A percentile compares a stretch with the other conserved stretches of the same genome.
Evolutionary conservation across 2,113 vertebrate genomes (phyloP).

Genomic region (Paratilapia polleni): DNA sequence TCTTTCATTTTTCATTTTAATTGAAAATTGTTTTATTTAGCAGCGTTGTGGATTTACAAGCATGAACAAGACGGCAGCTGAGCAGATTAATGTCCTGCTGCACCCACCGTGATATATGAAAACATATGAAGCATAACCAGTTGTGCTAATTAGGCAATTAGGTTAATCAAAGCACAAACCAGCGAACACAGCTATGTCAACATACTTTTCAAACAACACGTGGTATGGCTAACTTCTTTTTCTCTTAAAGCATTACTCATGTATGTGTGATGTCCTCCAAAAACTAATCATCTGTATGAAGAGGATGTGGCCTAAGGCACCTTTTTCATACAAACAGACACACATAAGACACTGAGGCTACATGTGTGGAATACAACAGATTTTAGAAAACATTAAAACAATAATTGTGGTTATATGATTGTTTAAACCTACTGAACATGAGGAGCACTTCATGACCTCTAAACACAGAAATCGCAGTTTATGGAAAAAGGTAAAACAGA

Average conservation of each 20-base stretch:
- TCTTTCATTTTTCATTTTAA: neutral
- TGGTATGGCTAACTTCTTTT: neutral
- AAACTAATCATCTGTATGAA: neutral
- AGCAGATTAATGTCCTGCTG: constrained; percentile 15
- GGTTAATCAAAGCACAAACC: constrained; percentile 59
- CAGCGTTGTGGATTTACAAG: neutral
- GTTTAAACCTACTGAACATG: neutral
- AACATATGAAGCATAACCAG: constrained; percentile 22
- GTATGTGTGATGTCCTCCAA: constrained; percentile 6
- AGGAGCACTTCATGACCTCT: neutral
- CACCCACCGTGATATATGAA: constrained; percentile 33
- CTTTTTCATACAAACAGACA: neutral
- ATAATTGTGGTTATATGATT: neutral
- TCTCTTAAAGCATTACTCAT: constrained; percentile 1
- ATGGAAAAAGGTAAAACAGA: constrained; percentile 11
- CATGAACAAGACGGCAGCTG: neutral
- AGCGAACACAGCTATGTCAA: constrained; percentile 28
- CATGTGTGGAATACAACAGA: neutral
- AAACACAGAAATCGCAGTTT: neutral
- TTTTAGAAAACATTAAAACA: neutral
- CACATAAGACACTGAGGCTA: neutral
- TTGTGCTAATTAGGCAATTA: constrained; percentile 48
- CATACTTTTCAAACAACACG: constrained; percentile 23
- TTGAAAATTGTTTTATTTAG: neutral
- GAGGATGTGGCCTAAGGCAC: neutral